These are phyloP conservation scores for Pyrgilauda ruficollis DNA, from an alignment of 2,113 vertebrate genomes.

Conservation along the genomic window DNA sequence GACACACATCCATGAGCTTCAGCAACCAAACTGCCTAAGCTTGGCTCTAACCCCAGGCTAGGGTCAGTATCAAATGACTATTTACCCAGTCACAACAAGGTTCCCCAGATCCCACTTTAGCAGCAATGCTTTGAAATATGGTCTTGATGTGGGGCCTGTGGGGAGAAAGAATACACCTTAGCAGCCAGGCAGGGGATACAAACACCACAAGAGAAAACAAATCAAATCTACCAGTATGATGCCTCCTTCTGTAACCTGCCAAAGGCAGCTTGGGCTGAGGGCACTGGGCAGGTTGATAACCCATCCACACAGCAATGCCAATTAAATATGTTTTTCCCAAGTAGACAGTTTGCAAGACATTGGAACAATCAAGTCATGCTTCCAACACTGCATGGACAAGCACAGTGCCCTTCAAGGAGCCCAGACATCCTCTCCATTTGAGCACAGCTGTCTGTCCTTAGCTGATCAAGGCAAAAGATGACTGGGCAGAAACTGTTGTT, in stretches of 20 bases:
- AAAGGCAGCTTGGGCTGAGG: not conserved
- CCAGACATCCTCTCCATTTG: not conserved
- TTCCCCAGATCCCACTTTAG: constrained; percentile 94
- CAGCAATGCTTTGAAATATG: constrained; percentile 95
- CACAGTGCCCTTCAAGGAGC: not conserved
- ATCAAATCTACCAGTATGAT: accelerated
- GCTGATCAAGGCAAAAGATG: not conserved
- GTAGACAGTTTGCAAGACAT: not conserved
- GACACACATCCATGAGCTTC: not conserved
- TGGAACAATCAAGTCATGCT: not conserved
- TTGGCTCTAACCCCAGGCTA: not conserved
- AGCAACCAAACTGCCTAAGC: not conserved
- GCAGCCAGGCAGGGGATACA: not conserved
- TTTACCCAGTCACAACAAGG: constrained; percentile 98
- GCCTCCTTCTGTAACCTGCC: not conserved
- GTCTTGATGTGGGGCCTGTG: constrained; percentile 93
- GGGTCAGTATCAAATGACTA: not conserved
- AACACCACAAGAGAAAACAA: not conserved
- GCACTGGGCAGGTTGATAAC: not conserved
- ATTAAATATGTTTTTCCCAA: not conserved
- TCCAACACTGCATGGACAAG: not conserved
- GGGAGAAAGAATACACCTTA: not conserved
- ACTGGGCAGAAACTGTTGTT: not conserved
- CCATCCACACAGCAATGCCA: not conserved
- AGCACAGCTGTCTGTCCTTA: not conserved